Percentiles rank a stretch among this genome's conserved stretches.
Conservation (phyloP, 2,113 vertebrate species). For the Leucopsar rothschildi region DNA sequence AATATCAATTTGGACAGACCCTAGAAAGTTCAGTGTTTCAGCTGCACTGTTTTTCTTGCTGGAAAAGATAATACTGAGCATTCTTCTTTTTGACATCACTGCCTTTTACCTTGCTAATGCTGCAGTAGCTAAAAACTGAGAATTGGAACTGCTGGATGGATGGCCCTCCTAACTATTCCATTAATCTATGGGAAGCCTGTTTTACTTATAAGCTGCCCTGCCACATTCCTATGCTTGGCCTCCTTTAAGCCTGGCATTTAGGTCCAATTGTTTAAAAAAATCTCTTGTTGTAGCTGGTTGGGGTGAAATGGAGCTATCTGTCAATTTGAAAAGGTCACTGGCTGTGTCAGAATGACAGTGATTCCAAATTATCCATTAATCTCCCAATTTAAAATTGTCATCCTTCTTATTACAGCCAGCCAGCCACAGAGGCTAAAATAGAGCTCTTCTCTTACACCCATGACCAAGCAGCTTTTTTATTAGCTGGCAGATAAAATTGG, state of each 20-base stretch:
- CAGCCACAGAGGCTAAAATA: constrained; percentile 14
- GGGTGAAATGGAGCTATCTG: constrained; percentile 62
- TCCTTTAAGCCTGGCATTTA: constrained; percentile 21
- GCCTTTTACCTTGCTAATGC: background rate
- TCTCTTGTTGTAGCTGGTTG: constrained; percentile 41
- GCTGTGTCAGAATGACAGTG: constrained; percentile 57
- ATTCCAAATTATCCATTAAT: constrained; percentile 71
- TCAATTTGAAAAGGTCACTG: constrained; percentile 68
- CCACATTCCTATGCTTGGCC: background rate
- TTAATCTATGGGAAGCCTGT: background rate
- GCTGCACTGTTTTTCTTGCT: background rate
- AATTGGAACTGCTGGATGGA: background rate
- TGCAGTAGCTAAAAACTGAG: background rate
- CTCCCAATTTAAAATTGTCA: constrained; percentile 66
- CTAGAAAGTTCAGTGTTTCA: background rate
- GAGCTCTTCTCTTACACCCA: constrained; percentile 23
- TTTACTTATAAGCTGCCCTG: background rate
- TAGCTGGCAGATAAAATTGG: constrained; percentile 62
- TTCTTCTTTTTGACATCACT: background rate
- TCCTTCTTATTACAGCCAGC: constrained; percentile 48
- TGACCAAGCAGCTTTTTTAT: constrained; percentile 62
- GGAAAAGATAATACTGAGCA: background rate
- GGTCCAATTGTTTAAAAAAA: constrained; percentile 41
- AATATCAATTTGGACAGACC: background rate
- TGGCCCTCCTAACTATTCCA: background rate